phyloP scores from a whole-genome alignment of 2,113 vertebrate species.

The Microtus pennsylvanicus region DNA sequence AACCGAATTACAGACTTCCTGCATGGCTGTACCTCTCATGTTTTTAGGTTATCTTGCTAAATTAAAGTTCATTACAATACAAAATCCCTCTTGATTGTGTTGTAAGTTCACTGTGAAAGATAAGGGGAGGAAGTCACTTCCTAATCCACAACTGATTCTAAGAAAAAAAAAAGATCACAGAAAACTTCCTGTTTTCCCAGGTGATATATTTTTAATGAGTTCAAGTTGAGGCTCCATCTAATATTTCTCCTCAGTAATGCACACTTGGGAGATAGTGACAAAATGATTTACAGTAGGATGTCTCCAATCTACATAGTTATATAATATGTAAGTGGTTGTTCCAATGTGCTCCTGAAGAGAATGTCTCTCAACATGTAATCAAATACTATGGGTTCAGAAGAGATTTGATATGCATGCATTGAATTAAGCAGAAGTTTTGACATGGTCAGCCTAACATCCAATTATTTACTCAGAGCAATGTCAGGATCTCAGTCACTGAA shows the following conservation, averaged over 20 bases:
- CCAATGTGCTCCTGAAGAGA: constrained; percentile 41
- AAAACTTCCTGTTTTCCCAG: constrained; percentile 60
- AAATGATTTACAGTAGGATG: constrained; percentile 73
- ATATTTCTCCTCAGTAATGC: constrained; percentile 28
- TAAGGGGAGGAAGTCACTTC: constrained; percentile 25
- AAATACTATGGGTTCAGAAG: constrained; percentile 22
- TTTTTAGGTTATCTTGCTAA: constrained; percentile 51
- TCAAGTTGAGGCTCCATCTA: constrained; percentile 60
- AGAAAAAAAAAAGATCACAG: constrained; percentile 22
- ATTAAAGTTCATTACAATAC: constrained; percentile 61
- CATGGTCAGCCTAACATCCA: constrained; percentile 32
- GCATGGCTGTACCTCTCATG: constrained; percentile 16
- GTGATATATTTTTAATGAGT: constrained; percentile 68
- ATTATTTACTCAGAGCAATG: constrained; percentile 12
- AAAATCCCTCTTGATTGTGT: constrained; percentile 60
- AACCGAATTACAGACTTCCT: not conserved
- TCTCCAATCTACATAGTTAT: constrained; percentile 58
- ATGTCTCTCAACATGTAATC: constrained; percentile 17
- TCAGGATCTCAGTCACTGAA: constrained; percentile 20
- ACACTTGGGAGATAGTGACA: constrained; percentile 62
- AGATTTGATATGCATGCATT: constrained; percentile 21
- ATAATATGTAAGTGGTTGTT: constrained; percentile 51
- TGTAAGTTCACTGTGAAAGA: constrained; percentile 55
- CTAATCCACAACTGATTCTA: constrained; percentile 46
- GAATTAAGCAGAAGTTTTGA: constrained; percentile 54